A percentile compares a stretch with the other conserved stretches of the same genome.
These are phyloP conservation scores for Drosophila meridionalis DNA, from an alignment of 2,888 invertebrate species.

Conservation along the genomic window DNA sequence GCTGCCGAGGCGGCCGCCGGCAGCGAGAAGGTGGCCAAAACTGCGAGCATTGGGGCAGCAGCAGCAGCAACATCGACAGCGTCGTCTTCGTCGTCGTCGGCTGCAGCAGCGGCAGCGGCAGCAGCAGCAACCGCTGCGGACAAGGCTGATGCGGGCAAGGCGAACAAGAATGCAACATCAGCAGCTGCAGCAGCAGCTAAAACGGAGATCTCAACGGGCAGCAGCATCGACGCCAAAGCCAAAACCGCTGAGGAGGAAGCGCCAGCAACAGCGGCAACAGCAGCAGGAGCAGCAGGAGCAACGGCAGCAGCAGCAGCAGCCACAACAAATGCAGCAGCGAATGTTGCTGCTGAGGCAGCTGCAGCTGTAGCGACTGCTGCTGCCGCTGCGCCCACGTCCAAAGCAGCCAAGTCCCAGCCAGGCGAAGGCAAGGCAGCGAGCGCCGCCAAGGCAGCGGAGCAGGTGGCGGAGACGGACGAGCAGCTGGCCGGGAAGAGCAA, in stretches of 20 bases:
- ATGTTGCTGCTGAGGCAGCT: constrained; percentile 52
- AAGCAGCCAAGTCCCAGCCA: constrained; percentile 30
- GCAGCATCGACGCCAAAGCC: constrained; percentile 51
- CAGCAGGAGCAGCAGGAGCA: constrained; percentile 31
- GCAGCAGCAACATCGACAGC: constrained; percentile 43
- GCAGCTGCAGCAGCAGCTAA: constrained; percentile 28
- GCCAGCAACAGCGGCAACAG: constrained; percentile 44
- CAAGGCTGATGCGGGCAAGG: constrained; percentile 8
- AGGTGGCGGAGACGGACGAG: constrained; percentile 16
- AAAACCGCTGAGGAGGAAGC: constrained; percentile 49
- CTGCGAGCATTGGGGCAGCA: constrained; percentile 41
- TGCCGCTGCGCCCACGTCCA: constrained; percentile 28
- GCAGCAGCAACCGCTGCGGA: constrained; percentile 49
- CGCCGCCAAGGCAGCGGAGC: background rate
- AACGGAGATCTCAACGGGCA: constrained; percentile 63
- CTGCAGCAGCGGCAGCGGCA: constrained; percentile 51
- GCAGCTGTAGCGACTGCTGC: constrained; percentile 83
- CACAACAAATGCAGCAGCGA: constrained; percentile 2
- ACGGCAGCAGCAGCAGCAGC: constrained; percentile 12
- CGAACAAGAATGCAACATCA: constrained; percentile 26
- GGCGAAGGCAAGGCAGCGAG: constrained; percentile 18
- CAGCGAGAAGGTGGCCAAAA: constrained; percentile 66
- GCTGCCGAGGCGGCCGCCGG: constrained; percentile 78
- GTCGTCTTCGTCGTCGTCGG: constrained; percentile 43
- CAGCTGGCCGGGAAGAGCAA: constrained; percentile 40